These are phyloP conservation scores for Hydropotes inermis DNA, from an alignment of 2,113 vertebrate species.

Conservation along the genomic window DNA sequence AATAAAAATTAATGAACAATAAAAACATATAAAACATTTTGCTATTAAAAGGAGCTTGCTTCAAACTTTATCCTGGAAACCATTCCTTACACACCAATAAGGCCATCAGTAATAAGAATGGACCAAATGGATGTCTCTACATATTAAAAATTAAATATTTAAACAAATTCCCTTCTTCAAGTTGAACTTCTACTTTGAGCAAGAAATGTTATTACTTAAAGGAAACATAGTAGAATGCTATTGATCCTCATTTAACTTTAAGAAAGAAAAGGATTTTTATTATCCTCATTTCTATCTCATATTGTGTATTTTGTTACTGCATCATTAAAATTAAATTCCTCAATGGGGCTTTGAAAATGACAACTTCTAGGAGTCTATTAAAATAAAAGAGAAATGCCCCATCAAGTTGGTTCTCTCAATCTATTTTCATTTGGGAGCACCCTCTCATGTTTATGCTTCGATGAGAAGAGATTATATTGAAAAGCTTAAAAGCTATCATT, in stretches of 20 bases:
- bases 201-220: neutral
- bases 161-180: neutral
- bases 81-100: neutral
- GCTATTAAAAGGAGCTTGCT: neutral
- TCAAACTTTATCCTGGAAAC: neutral
- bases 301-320: neutral
- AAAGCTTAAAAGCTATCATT: constrained; percentile 52
- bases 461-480: constrained; percentile 41
- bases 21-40: neutral
- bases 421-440: neutral
- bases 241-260: constrained; percentile 35
- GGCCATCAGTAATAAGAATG: neutral
- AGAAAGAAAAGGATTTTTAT: constrained; percentile 27
- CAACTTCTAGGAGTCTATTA: constrained; percentile 4
- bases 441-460: constrained; percentile 39
- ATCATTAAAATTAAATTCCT: constrained; percentile 32
- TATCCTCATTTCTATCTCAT: neutral
- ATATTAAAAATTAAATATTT: neutral
- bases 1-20: neutral
- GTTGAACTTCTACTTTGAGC: neutral
- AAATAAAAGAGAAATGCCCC: constrained; percentile 8
- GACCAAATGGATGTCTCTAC: neutral
- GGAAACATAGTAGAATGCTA: neutral
- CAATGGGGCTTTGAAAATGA: constrained; percentile 24
- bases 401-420: neutral